phyloP scores from a whole-genome alignment of 2,888 invertebrate species.

The Callosobruchus maculatus region DNA sequence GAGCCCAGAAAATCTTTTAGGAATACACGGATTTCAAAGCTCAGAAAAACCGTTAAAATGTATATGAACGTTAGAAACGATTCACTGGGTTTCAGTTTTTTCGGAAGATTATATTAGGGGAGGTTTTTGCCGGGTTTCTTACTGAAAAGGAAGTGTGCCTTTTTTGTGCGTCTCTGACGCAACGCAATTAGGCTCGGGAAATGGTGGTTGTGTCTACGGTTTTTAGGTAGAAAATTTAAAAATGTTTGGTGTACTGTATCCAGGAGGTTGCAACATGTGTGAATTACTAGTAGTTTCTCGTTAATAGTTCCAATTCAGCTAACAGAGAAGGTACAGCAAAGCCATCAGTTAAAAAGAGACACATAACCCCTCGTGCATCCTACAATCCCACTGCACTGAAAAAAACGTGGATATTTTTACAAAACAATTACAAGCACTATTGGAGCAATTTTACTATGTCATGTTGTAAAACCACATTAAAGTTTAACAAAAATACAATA shows the following conservation, averaged over 20 bases:
- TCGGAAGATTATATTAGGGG: constrained; percentile 6
- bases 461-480: too few species aligned
- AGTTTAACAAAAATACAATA: too few species aligned
- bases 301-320: too few species aligned
- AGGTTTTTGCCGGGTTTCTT: background rate
- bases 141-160: background rate
- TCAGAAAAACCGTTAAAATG: constrained; percentile 27
- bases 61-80: constrained; percentile 25
- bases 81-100: constrained; percentile 25
- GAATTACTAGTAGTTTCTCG: too few species aligned
- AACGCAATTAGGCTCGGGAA: background rate
- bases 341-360: too few species aligned
- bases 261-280: background rate
- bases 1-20: constrained; percentile 4
- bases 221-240: background rate
- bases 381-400: too few species aligned
- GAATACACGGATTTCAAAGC: background rate
- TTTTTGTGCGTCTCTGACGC: background rate
- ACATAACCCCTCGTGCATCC: too few species aligned
- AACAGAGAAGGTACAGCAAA: too few species aligned
- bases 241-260: background rate
- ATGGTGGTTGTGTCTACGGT: background rate
- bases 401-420: too few species aligned
- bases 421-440: too few species aligned
- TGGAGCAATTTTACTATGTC: too few species aligned